These are phyloP conservation scores for Campoplex capitator DNA, from an alignment of 2,888 invertebrate genomes.

Conservation along the genomic window DNA sequence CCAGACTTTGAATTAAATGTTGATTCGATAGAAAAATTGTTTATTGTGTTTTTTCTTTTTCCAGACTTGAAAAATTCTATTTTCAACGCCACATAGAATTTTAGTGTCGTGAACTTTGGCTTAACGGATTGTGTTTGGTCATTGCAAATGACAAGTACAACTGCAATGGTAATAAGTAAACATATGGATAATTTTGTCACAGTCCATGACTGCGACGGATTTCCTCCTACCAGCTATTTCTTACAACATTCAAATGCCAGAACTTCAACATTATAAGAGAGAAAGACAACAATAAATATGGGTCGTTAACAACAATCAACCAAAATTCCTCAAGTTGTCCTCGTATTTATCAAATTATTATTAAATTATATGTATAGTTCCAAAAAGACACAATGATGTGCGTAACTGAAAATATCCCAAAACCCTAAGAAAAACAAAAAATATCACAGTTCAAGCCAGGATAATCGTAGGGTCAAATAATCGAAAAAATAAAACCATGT, in stretches of 20 bases:
- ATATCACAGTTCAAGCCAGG: conserved; percentile 63
- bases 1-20: too few relatives aligned
- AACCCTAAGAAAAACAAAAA: conserved; percentile 48
- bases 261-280: background rate
- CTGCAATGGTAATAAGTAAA: too few relatives aligned
- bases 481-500: background rate
- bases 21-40: too few relatives aligned
- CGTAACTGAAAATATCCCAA: conserved; percentile 32
- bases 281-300: background rate
- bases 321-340: background rate
- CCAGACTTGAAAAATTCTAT: too few relatives aligned
- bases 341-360: background rate
- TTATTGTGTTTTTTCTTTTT: too few relatives aligned
- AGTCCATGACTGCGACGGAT: background rate
- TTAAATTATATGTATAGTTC: background rate
- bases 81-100: too few relatives aligned
- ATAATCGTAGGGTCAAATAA: conserved; percentile 27
- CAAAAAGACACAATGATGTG: conserved; percentile 14
- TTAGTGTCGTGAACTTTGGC: too few relatives aligned
- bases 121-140: too few relatives aligned
- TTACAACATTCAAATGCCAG: background rate
- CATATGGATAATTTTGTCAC: background rate
- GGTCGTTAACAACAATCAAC: background rate
- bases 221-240: background rate
- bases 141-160: too few relatives aligned